phyloP scores from a whole-genome alignment of 2,888 invertebrate species.

The Himalopsyche anomala region DNA sequence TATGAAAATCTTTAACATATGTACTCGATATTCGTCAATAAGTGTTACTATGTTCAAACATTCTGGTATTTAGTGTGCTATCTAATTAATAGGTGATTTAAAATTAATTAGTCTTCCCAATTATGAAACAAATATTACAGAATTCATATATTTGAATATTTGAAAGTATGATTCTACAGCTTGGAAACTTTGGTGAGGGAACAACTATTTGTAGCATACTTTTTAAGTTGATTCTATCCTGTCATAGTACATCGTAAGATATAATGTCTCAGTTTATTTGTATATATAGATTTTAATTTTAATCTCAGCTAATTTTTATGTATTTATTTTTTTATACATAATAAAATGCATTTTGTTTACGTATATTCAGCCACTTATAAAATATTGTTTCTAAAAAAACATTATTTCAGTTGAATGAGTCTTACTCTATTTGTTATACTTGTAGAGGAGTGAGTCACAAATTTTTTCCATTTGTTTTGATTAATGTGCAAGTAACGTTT shows the following conservation, averaged over 20 bases:
- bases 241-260: neutral
- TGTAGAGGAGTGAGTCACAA: too few relatives aligned
- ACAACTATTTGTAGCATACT: slow-evolving; percentile 15
- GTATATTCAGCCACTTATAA: neutral
- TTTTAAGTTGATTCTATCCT: slow-evolving; percentile 8
- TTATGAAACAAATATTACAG: neutral
- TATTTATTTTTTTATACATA: neutral
- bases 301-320: neutral
- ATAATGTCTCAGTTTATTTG: neutral
- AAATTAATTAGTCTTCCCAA: slow-evolving; percentile 14
- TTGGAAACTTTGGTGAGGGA: slow-evolving; percentile 30
- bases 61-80: slow-evolving; percentile 11
- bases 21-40: too few relatives aligned
- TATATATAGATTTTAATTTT: neutral
- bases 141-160: neutral
- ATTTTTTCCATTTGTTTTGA: too few relatives aligned
- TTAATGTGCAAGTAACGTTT: too few relatives aligned
- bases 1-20: too few relatives aligned
- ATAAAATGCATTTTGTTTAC: neutral
- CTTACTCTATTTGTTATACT: too few relatives aligned
- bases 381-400: too few relatives aligned
- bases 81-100: neutral
- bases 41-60: too few relatives aligned
- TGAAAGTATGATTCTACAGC: neutral
- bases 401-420: too few relatives aligned